Conservation (phyloP, 2,888 invertebrate species). For the Lasioglossum zephyrum region DNA sequence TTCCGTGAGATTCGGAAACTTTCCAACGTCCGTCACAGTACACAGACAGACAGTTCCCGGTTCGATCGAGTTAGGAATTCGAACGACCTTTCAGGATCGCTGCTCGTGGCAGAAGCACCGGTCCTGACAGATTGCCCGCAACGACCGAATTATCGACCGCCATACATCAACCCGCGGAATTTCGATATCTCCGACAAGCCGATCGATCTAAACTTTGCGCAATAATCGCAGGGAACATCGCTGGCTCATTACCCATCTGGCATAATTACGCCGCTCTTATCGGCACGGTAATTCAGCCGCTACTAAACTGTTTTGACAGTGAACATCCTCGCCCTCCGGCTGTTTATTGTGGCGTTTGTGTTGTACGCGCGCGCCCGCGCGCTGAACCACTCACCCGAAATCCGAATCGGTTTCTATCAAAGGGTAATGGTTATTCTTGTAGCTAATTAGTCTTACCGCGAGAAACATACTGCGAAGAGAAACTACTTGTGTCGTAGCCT, state of each 20-base stretch:
- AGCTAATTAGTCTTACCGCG: not conserved
- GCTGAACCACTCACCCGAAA: not conserved
- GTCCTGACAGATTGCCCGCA: conserved; percentile 18
- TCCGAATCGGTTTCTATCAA: conserved; percentile 3
- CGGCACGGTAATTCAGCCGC: conserved; percentile 22
- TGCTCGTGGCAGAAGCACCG: conserved; percentile 15
- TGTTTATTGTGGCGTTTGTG: not conserved
- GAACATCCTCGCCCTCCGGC: not conserved
- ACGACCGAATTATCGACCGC: conserved; percentile 41
- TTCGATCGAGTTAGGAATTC: not conserved
- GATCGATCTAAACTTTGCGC: conserved; percentile 31
- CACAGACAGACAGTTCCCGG: no score
- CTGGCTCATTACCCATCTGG: conserved; percentile 15
- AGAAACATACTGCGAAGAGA: not conserved
- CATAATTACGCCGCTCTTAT: conserved; percentile 19
- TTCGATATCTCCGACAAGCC: conserved; percentile 40
- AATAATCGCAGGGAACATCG: conserved; percentile 34
- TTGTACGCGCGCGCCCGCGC: not conserved
- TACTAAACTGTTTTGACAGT: not conserved
- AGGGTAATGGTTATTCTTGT: not conserved
- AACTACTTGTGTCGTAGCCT: not conserved
- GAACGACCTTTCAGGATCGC: not conserved
- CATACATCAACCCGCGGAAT: conserved; percentile 37
- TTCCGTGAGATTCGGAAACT: not conserved
- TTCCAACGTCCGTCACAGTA: not conserved